A percentile compares a stretch with the other conserved stretches of the same genome.
These are phyloP conservation scores for Emydocephalus ijimae DNA, from an alignment of 2,113 vertebrate genomes.

Conservation along the genomic window DNA sequence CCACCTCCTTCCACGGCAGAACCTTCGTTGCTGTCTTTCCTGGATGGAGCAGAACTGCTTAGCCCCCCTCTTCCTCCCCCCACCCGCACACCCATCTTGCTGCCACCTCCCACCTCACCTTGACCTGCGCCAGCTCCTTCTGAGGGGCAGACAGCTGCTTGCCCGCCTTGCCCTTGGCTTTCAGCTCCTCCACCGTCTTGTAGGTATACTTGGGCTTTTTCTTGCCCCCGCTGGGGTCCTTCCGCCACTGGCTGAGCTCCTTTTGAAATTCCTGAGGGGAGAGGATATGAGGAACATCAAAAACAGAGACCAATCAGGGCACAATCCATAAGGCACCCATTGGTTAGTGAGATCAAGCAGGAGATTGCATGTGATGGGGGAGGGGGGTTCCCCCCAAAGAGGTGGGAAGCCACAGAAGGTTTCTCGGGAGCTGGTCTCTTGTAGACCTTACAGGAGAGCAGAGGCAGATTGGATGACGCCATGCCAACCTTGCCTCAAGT, in stretches of 20 bases:
- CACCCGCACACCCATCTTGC: not conserved
- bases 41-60: not conserved
- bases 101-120: constrained; percentile 67
- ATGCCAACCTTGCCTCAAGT: no score
- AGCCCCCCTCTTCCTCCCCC: not conserved
- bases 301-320: not conserved
- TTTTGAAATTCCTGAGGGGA: constrained; percentile 85
- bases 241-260: constrained; percentile 95
- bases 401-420: not conserved
- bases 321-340: not conserved
- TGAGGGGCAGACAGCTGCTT: constrained; percentile 82
- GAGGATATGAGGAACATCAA: no score
- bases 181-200: constrained; percentile 92
- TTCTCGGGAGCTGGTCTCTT: not conserved
- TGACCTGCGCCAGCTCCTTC: constrained; percentile 92
- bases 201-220: constrained; percentile 95
- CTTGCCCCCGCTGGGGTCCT: constrained; percentile 85
- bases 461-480: not conserved
- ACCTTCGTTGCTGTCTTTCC: not conserved
- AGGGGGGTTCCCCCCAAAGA: no score
- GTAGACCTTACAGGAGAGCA: not conserved
- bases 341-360: not conserved
- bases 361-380: not conserved
- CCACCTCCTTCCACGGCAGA: not conserved
- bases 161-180: constrained; percentile 85